Percentiles rank a stretch among this genome's conserved stretches.
phyloP scores from a whole-genome alignment of 1,140 invertebrate genomes.

The Conus betulinus region DNA sequence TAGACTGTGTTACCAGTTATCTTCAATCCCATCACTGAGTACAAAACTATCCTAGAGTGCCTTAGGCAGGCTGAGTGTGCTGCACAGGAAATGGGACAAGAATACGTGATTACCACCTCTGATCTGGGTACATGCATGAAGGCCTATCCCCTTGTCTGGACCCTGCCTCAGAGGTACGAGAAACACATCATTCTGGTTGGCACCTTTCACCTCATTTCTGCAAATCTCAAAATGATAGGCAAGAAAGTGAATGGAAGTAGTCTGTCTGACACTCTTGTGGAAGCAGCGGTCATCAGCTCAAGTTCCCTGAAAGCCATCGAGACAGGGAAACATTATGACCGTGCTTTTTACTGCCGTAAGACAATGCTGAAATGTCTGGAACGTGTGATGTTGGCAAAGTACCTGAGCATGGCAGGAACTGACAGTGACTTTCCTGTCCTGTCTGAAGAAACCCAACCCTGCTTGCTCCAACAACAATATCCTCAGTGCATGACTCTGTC shows the following conservation, averaged over 20 bases:
- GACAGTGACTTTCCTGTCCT: too few species aligned
- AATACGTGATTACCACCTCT: too few species aligned
- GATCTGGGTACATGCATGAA: conserved; percentile 55
- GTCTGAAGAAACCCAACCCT: too few species aligned
- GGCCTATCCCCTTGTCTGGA: conserved; percentile 51
- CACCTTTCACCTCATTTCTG: conserved; percentile 39
- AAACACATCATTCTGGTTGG: conserved; percentile 46
- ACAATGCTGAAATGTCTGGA: neutral
- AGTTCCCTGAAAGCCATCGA: conserved; percentile 39
- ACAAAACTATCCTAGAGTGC: conserved; percentile 46
- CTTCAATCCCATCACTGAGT: conserved; percentile 51
- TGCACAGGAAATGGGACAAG: neutral
- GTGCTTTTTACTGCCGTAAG: conserved; percentile 31
- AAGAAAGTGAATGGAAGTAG: conserved; percentile 52
- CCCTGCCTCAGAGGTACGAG: conserved; percentile 40
- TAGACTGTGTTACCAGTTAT: conserved; percentile 56
- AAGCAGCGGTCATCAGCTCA: conserved; percentile 33
- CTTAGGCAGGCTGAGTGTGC: conserved; percentile 39
- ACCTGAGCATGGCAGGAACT: too few species aligned
- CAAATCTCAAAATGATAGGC: conserved; percentile 43
- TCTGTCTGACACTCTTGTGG: neutral
- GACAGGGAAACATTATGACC: conserved; percentile 31
- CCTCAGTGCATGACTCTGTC: too few species aligned
- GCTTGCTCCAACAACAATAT: too few species aligned
- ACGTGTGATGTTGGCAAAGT: too few species aligned